A percentile compares a stretch with the other conserved stretches of the same genome.
These are phyloP conservation scores for Cherax destructor DNA, from an alignment of 1,140 invertebrate species.

Conservation along the genomic window DNA sequence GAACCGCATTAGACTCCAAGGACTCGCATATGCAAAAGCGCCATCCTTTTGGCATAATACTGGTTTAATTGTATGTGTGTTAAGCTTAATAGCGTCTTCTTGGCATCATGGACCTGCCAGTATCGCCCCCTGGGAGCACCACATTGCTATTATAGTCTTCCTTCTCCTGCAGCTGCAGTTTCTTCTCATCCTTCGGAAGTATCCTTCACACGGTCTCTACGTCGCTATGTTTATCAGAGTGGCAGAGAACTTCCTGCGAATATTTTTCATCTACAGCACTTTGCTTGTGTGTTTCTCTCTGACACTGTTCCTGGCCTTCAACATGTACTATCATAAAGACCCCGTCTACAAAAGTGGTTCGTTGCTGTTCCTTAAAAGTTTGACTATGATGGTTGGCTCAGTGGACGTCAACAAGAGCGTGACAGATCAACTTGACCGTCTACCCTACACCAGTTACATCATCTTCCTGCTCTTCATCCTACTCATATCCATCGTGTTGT, in stretches of 20 bases:
- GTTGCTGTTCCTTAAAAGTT: constrained; percentile 76
- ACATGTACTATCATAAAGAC: constrained; percentile 75
- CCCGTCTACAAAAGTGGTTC: constrained; percentile 73
- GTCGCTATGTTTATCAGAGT: constrained; percentile 54
- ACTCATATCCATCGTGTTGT: constrained; percentile 77
- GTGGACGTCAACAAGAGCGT: constrained; percentile 77
- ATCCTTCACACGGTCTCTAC: constrained; percentile 52
- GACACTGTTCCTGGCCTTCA: constrained; percentile 78
- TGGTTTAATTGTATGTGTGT: background rate
- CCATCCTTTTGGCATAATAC: constrained; percentile 8
- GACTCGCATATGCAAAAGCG: background rate
- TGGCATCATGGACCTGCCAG: constrained; percentile 1
- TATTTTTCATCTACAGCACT: constrained; percentile 77
- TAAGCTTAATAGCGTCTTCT: constrained; percentile 9
- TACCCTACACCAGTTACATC: constrained; percentile 73
- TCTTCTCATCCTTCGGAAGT: constrained; percentile 77
- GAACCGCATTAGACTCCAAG: constrained; percentile 33
- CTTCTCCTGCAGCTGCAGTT: constrained; percentile 78
- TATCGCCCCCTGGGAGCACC: constrained; percentile 75
- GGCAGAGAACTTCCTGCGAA: constrained; percentile 44
- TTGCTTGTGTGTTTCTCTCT: constrained; percentile 79
- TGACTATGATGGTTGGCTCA: constrained; percentile 80
- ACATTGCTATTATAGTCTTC: constrained; percentile 77
- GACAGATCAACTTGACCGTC: constrained; percentile 71
- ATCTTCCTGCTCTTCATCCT: constrained; percentile 78